phyloP scores from a whole-genome alignment of 2,888 invertebrate genomes.

The Chirona hameri region DNA sequence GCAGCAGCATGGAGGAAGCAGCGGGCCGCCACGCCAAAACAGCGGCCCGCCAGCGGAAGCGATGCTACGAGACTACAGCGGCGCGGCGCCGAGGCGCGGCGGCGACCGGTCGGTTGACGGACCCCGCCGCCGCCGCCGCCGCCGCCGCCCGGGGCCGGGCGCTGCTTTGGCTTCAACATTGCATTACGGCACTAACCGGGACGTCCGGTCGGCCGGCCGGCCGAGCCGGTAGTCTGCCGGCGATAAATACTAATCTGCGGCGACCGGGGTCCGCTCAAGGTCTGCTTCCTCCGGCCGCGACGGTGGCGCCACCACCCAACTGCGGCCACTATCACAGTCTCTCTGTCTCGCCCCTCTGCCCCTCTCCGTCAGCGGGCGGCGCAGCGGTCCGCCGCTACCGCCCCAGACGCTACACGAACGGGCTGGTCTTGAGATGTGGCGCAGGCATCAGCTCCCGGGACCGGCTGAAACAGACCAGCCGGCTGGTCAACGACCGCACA shows the following conservation, averaged over 20 bases:
- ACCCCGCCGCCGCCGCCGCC: not conserved
- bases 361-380: not conserved
- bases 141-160: too few relatives aligned
- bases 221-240: not conserved
- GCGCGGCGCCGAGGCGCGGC: too few relatives aligned
- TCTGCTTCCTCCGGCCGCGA: not conserved
- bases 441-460: conserved; percentile 1
- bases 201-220: not conserved
- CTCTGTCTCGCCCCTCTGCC: not conserved
- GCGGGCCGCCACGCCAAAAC: not conserved
- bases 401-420: conserved; percentile 1
- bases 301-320: not conserved
- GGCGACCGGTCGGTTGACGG: not conserved
- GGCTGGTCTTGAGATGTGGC: not conserved
- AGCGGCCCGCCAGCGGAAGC: not conserved
- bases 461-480: not conserved
- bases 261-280: not conserved
- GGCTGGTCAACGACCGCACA: too few relatives aligned
- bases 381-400: not conserved
- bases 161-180: not conserved
- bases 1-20: not conserved
- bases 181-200: not conserved
- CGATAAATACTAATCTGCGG: not conserved
- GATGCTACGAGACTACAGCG: not conserved
- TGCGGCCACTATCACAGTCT: not conserved